Evolutionary conservation across 2,797 vertebrate species (phyloP), one percentile per base, ranked within the genome.

Genomic region (Sparidentex hasta): DNA sequence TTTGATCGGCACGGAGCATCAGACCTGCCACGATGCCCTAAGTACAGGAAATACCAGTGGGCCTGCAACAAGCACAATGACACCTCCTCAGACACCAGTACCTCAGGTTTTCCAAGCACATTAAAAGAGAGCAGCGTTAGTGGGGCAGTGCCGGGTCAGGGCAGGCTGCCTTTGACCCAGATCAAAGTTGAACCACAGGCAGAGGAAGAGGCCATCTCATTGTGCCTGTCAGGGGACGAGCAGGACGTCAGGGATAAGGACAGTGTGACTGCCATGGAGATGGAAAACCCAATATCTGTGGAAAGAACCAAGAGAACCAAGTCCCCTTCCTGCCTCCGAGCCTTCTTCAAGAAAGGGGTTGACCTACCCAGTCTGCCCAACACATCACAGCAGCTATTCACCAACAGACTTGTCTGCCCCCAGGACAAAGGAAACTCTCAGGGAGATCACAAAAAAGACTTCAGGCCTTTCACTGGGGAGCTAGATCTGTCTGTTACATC

Each of bases 91-190:
- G 95, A 97, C 93, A 97, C 96, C 95, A 97, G 98, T 97, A 97
- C 97, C 98, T 99, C 98, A 97, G 98, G 97, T 96, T 98, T 98
- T 93, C 96, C 97, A 96, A 97, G 97, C 97, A 97, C 98, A 96
- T 97, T 97, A 94, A 95, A 92, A 11, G 97, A 97, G 92, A 96
- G 95, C 85, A 92, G 87, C 82, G 92, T 88, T 87, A 67, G 85
- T 3, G 90, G 93, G 52, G 95, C 91, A 41, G 78, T 67, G 69
- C 70, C 71, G 3, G 88, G 70, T 78, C 90, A 83, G 81, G 87
- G 65, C 66, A 82, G 81, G 80, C 90, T 92, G 73, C 87, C 92
- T 44, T 76, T 94, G 78, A 82, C 95, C 82, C 97, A 97, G 92
- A 98, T 99, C 88, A 99, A 99, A 92, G 96, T 97, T 2, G 98